These are phyloP conservation scores for Tamandua tetradactyla DNA, from an alignment of 2,797 vertebrate species.

Conservation along the genomic window DNA sequence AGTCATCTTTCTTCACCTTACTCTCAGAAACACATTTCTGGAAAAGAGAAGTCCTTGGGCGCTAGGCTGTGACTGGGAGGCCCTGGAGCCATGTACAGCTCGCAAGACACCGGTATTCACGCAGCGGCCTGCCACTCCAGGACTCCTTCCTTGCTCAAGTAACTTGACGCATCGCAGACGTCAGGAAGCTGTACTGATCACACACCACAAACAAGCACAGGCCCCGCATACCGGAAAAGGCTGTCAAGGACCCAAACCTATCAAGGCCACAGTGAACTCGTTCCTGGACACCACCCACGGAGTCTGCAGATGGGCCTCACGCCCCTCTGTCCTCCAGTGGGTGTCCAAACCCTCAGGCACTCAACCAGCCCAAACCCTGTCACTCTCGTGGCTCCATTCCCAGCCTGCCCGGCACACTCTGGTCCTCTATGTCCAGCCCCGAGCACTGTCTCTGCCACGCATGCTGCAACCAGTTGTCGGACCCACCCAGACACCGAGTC, in stretches of 20 bases:
- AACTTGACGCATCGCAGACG: background rate
- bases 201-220: background rate
- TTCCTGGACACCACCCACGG: background rate
- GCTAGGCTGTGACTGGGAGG: background rate
- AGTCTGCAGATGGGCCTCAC: background rate
- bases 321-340: too few species aligned
- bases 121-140: too few species aligned
- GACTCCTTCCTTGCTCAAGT: accelerated
- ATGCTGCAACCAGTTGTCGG: too few species aligned
- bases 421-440: too few species aligned
- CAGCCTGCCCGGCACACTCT: background rate
- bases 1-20: background rate
- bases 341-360: background rate
- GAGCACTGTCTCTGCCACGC: too few species aligned
- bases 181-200: background rate
- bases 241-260: background rate
- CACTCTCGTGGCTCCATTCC: background rate
- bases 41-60: too few species aligned
- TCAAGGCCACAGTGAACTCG: background rate
- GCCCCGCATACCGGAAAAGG: background rate
- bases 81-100: too few species aligned
- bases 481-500: background rate
- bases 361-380: background rate
- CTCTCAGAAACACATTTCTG: background rate
- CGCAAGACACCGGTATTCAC: background rate